Percentiles rank a stretch among this genome's conserved stretches.
phyloP scores from a whole-genome alignment of 2,113 vertebrate genomes.

The Ageneiosus marmoratus region DNA sequence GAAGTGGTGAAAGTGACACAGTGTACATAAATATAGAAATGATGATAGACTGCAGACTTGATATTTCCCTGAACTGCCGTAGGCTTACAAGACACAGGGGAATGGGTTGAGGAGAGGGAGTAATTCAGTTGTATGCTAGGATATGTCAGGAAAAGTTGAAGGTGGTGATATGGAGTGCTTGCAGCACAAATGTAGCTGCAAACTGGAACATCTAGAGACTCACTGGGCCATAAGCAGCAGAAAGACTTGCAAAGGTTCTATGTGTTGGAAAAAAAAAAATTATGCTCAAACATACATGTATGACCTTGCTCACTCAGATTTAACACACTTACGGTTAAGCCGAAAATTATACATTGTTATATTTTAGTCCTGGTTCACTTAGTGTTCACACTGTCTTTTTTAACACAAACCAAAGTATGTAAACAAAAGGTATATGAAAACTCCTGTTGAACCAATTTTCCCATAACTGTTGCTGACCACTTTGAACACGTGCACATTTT shows the following conservation, averaged over 20 bases:
- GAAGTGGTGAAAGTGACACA: not conserved
- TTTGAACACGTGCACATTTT: too few relatives aligned
- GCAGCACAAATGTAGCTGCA: not conserved
- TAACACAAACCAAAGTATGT: too few relatives aligned
- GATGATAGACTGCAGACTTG: conserved; percentile 58
- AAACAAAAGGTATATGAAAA: too few relatives aligned
- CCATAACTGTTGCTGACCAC: too few relatives aligned
- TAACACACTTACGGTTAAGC: not conserved
- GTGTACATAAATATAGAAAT: conserved; percentile 69
- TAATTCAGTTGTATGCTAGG: conserved; percentile 27
- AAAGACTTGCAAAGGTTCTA: not conserved
- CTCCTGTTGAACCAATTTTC: too few relatives aligned
- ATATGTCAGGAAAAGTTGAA: conserved; percentile 17
- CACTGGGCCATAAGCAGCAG: conserved; percentile 19
- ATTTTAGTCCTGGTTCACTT: too few relatives aligned
- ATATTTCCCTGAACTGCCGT: conserved; percentile 74
- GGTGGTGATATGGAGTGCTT: conserved; percentile 13
- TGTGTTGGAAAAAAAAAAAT: conserved; percentile 11
- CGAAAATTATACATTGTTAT: too few relatives aligned
- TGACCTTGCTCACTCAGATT: not conserved
- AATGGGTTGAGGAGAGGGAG: conserved; percentile 30
- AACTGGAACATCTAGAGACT: not conserved
- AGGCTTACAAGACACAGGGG: conserved; percentile 68
- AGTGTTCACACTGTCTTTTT: too few relatives aligned
- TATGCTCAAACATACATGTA: conserved; percentile 34